Evolutionary conservation across 2,113 vertebrate species (phyloP).

Genomic region (Clinocottus analis): DNA sequence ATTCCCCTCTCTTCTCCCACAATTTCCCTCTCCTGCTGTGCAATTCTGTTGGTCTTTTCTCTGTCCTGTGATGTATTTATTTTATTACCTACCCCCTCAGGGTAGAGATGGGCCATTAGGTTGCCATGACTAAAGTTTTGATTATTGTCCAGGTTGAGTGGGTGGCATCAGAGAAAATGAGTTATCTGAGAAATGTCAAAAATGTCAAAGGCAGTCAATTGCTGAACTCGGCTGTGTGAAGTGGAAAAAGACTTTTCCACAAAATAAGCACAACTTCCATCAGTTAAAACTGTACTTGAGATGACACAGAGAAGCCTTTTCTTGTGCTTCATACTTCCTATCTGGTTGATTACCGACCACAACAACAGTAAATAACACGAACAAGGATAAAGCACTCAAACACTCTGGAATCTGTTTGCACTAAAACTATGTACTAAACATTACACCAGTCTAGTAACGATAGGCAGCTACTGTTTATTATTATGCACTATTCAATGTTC

Average conservation of each 20-base stretch:
- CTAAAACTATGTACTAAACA: no score
- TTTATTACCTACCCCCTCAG: conserved; percentile 29
- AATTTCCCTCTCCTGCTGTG: conserved; percentile 50
- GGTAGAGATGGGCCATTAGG: conserved; percentile 31
- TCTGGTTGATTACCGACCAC: neutral
- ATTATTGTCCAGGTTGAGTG: conserved; percentile 50
- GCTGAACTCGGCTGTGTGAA: conserved; percentile 13
- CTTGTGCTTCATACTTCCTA: neutral
- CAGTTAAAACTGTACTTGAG: neutral
- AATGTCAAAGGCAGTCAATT: conserved; percentile 46
- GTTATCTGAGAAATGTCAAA: conserved; percentile 61
- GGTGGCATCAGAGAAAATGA: conserved; percentile 33
- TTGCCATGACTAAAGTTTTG: conserved; percentile 65
- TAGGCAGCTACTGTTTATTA: no score
- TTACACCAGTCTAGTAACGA: no score
- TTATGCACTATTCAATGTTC: no score
- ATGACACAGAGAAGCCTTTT: neutral
- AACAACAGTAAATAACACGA: conserved; percentile 1
- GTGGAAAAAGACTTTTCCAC: conserved; percentile 22
- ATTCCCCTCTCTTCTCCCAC: conserved; percentile 30
- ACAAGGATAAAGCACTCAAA: no score
- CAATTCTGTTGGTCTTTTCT: conserved; percentile 35
- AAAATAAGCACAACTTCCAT: neutral
- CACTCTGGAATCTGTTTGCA: no score
- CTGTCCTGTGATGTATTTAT: conserved; percentile 33